Conservation (phyloP, 2,888 invertebrate genomes). For the Patella caerulea region DNA sequence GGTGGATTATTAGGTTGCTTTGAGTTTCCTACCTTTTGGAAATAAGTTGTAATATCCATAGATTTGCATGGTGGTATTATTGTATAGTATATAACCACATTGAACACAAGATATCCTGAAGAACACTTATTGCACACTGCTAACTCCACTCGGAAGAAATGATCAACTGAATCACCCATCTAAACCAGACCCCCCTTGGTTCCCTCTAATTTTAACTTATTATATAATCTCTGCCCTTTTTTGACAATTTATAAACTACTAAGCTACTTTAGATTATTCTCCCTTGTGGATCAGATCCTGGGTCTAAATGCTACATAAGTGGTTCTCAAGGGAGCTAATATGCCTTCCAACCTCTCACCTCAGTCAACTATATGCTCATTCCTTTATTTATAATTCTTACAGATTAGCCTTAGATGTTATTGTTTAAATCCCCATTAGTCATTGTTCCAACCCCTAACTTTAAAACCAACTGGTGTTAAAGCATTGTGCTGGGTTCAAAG, state of each 20-base stretch:
- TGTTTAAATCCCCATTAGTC: background rate
- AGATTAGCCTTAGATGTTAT: conserved; percentile 9
- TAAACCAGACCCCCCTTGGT: too few species aligned
- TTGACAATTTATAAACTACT: background rate
- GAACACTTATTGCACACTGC: too few species aligned
- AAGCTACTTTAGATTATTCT: background rate
- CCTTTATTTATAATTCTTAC: background rate
- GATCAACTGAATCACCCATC: too few species aligned
- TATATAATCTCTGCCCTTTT: background rate
- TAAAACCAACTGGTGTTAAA: conserved; percentile 8
- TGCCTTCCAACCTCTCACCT: conserved; percentile 5
- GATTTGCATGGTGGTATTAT: too few species aligned
- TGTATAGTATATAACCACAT: too few species aligned
- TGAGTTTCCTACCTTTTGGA: too few species aligned
- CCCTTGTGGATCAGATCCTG: background rate
- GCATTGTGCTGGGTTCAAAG: background rate
- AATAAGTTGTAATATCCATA: too few species aligned
- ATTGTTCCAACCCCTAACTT: background rate
- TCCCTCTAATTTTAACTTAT: background rate
- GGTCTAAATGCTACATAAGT: background rate
- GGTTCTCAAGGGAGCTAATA: background rate
- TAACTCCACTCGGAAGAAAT: too few species aligned
- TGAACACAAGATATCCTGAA: too few species aligned
- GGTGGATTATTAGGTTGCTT: too few species aligned
- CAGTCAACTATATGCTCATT: background rate